A percentile compares a stretch with the other conserved stretches of the same genome.
phyloP scores from a whole-genome alignment of 1,140 invertebrate genomes.

The Choristoneura fumiferana region DNA sequence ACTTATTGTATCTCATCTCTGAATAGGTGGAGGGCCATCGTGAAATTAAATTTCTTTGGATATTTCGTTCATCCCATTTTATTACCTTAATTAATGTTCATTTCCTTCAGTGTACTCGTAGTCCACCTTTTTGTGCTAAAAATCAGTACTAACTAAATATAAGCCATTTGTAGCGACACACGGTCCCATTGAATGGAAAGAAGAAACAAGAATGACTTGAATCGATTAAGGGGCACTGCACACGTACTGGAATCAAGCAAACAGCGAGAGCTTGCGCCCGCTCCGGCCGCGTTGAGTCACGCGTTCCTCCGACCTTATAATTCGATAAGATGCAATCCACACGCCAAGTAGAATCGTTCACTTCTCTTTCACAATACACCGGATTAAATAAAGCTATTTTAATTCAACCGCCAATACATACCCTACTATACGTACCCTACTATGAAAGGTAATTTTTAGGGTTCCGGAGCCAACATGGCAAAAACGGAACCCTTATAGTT shows the following conservation, averaged over 20 bases:
- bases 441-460: too few species aligned
- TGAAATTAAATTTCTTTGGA: constrained; percentile 66
- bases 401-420: too few species aligned
- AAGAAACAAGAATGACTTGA: constrained; percentile 54
- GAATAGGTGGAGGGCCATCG: constrained; percentile 59
- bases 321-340: constrained; percentile 64
- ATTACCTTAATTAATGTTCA: constrained; percentile 31
- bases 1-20: constrained; percentile 70
- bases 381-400: constrained; percentile 21
- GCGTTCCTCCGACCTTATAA: constrained; percentile 50
- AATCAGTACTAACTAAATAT: not conserved
- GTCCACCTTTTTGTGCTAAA: not conserved
- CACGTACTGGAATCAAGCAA: constrained; percentile 58
- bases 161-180: not conserved
- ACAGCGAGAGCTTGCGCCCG: constrained; percentile 50
- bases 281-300: constrained; percentile 44
- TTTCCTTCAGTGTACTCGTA: not conserved
- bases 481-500: too few species aligned
- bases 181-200: constrained; percentile 20
- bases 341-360: constrained; percentile 50
- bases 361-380: constrained; percentile 34
- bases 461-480: too few species aligned
- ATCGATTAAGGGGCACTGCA: constrained; percentile 59
- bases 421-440: too few species aligned
- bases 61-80: constrained; percentile 47